phyloP scores from a whole-genome alignment of 2,888 invertebrate genomes.

The Diaprepes abbreviatus region DNA sequence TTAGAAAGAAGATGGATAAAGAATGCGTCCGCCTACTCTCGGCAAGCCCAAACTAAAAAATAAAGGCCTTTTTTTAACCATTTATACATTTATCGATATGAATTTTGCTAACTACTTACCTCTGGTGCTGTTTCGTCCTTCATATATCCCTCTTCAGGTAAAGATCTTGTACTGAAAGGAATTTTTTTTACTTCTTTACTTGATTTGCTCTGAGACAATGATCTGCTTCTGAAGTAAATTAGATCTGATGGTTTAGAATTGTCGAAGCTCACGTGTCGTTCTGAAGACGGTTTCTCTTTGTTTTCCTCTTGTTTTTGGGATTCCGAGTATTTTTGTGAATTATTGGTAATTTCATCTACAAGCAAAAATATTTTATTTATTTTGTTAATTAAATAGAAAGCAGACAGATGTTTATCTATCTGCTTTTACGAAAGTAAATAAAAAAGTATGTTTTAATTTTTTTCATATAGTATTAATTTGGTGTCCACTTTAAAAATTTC shows the following conservation, averaged over 20 bases:
- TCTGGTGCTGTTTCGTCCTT: slow-evolving; percentile 47
- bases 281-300: slow-evolving; percentile 40
- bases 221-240: slow-evolving; percentile 37
- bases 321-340: not conserved
- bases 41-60: too few species aligned
- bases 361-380: too few species aligned
- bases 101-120: not conserved
- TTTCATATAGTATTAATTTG: too few species aligned
- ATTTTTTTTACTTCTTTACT: slow-evolving; percentile 34
- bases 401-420: too few species aligned
- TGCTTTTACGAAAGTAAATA: too few species aligned
- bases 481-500: too few species aligned
- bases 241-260: slow-evolving; percentile 44
- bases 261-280: slow-evolving; percentile 60
- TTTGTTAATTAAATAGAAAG: too few species aligned
- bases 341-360: not conserved
- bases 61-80: too few species aligned
- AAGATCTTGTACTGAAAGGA: slow-evolving; percentile 40
- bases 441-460: too few species aligned
- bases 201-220: slow-evolving; percentile 39
- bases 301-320: slow-evolving; percentile 37
- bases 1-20: too few species aligned
- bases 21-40: too few species aligned
- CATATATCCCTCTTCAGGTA: slow-evolving; percentile 50
- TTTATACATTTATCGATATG: too few species aligned